Percentiles rank a stretch among this genome's conserved stretches.
These are phyloP conservation scores for Caenorhabditis imperialis DNA, from an alignment of 2,888 invertebrate species.

Conservation along the genomic window DNA sequence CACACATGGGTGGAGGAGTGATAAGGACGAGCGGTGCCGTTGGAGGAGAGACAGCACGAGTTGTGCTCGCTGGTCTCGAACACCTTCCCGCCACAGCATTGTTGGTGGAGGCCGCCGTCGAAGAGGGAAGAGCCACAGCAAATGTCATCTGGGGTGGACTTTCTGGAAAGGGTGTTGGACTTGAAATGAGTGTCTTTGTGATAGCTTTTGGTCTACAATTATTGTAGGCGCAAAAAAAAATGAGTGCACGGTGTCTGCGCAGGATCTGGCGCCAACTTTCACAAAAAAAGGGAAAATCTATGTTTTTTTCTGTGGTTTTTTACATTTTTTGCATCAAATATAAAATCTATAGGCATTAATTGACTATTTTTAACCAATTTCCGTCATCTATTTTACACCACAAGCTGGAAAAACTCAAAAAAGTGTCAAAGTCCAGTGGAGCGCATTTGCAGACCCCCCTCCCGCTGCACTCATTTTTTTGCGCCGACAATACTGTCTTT, in stretches of 20 bases:
- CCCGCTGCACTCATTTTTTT: too few relatives aligned
- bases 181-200: constrained; percentile 17
- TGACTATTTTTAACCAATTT: too few relatives aligned
- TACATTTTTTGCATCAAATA: too few relatives aligned
- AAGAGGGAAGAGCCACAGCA: constrained; percentile 73
- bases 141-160: constrained; percentile 52
- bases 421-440: background rate
- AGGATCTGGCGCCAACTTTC: background rate
- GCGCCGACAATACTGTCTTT: too few relatives aligned
- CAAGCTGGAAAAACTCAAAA: background rate
- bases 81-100: constrained; percentile 68
- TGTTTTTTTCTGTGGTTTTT: too few relatives aligned
- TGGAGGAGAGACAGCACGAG: constrained; percentile 56
- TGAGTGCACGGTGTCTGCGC: too few relatives aligned
- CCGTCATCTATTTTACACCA: too few relatives aligned
- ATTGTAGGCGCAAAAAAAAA: too few relatives aligned
- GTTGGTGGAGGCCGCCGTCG: constrained; percentile 72
- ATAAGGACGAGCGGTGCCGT: constrained; percentile 38
- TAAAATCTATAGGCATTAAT: too few relatives aligned
- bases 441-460: background rate
- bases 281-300: too few relatives aligned
- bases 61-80: constrained; percentile 55
- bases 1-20: constrained; percentile 71
- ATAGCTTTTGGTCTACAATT: background rate
- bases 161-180: constrained; percentile 30